Evolutionary conservation across 2,888 invertebrate species (phyloP).

Genomic region (Leptodirus hochenwartii): DNA sequence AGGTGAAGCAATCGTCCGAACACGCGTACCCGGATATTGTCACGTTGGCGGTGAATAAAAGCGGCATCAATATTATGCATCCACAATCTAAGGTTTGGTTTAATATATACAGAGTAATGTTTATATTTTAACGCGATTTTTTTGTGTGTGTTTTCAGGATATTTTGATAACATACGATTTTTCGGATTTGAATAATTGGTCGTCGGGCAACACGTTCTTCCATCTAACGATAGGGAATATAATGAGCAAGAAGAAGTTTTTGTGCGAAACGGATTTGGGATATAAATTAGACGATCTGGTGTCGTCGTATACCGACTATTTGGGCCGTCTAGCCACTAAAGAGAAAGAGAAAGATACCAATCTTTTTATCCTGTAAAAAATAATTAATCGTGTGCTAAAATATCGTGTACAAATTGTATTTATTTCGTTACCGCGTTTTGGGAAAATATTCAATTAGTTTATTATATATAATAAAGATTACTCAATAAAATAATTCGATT

Average conservation of each 20-base stretch:
- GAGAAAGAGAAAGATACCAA: conserved; percentile 10
- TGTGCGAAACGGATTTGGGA: conserved; percentile 83
- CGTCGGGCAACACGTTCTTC: conserved; percentile 88
- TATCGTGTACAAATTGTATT: too few species aligned
- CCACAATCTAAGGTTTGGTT: conserved; percentile 59
- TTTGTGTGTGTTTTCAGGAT: conserved; percentile 35
- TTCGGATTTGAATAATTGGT: conserved; percentile 85
- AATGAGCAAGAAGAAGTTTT: conserved; percentile 68
- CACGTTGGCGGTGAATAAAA: conserved; percentile 76
- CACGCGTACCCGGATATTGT: conserved; percentile 71
- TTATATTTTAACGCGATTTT: conserved; percentile 2
- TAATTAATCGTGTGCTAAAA: too few species aligned
- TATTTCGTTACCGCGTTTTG: too few species aligned
- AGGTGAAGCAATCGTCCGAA: conserved; percentile 82
- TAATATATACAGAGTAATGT: not conserved
- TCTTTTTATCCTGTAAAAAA: too few species aligned
- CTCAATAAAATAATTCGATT: too few species aligned
- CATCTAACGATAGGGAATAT: conserved; percentile 91
- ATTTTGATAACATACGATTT: conserved; percentile 71
- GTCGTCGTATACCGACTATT: conserved; percentile 65
- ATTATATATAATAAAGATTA: too few species aligned
- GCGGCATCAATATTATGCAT: conserved; percentile 80
- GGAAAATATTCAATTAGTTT: too few species aligned
- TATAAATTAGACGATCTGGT: conserved; percentile 96
- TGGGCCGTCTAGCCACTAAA: conserved; percentile 19